Percentiles rank a stretch among this genome's conserved stretches.
Evolutionary conservation across 2,113 vertebrate species (phyloP).

Genomic region (Hucho hucho): DNA sequence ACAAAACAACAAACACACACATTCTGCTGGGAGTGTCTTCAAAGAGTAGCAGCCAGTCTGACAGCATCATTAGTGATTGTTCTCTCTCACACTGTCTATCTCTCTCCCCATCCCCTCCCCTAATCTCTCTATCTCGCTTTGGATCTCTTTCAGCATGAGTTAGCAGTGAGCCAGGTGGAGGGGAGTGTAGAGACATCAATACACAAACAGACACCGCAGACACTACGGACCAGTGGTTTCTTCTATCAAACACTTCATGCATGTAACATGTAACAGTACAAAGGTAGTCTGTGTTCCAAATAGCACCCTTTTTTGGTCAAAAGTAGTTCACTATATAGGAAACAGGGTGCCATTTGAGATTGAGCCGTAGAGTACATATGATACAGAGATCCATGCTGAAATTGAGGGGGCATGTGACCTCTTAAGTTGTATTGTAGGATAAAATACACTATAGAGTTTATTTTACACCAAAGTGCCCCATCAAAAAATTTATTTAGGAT

Average conservation of each 20-base stretch:
- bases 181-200: conserved; percentile 26
- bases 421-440: no score
- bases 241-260: not conserved
- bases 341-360: no score
- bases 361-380: no score
- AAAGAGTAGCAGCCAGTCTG: conserved; percentile 56
- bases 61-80: conserved; percentile 68
- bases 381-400: no score
- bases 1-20: conserved; percentile 28
- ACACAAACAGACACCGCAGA: conserved; percentile 36
- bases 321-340: no score
- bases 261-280: not conserved
- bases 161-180: conserved; percentile 56
- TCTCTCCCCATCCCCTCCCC: conserved; percentile 16
- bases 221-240: not conserved
- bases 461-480: no score
- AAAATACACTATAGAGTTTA: no score
- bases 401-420: no score
- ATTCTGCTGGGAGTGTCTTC: conserved; percentile 51
- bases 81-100: conserved; percentile 29
- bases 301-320: no score
- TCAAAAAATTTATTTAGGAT: no score
- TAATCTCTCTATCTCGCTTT: conserved; percentile 32
- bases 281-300: not conserved
- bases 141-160: conserved; percentile 26